Conservation (phyloP, 2,113 vertebrate genomes). For the Rhinogobius similis region DNA sequence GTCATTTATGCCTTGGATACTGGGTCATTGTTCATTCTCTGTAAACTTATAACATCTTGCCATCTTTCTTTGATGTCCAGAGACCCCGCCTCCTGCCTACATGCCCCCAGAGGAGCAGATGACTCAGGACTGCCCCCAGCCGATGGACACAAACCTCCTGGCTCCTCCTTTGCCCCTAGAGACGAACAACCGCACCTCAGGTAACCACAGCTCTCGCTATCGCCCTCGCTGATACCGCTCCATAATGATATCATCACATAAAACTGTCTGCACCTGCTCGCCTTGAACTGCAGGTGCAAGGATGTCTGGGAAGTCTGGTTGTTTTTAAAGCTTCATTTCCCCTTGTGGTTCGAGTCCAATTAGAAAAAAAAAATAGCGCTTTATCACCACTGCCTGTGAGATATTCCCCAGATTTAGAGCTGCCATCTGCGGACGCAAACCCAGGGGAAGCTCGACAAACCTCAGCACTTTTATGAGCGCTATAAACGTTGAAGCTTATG, state of each 20-base stretch:
- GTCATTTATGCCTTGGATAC: not conserved
- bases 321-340: slow-evolving; percentile 7
- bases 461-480: slow-evolving; percentile 57
- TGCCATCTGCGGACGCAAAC: slow-evolving; percentile 40
- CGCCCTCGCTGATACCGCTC: not conserved
- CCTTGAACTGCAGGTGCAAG: slow-evolving; percentile 59
- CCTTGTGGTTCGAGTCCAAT: slow-evolving; percentile 19
- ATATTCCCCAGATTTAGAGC: slow-evolving; percentile 28
- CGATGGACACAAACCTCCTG: slow-evolving; percentile 97
- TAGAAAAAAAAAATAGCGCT: slow-evolving; percentile 14
- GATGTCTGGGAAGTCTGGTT: slow-evolving; percentile 25
- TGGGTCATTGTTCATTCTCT: not conserved
- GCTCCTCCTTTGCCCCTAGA: slow-evolving; percentile 85
- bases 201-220: slow-evolving; percentile 66
- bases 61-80: slow-evolving; percentile 66
- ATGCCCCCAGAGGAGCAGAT: slow-evolving; percentile 96
- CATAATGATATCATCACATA: slow-evolving; percentile 45
- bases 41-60: not conserved
- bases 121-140: slow-evolving; percentile 94
- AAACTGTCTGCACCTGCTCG: slow-evolving; percentile 41
- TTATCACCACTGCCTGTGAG: slow-evolving; percentile 15
- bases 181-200: slow-evolving; percentile 86
- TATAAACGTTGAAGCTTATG: slow-evolving; percentile 50
- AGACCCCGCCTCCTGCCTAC: slow-evolving; percentile 96
- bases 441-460: slow-evolving; percentile 36